Evolutionary conservation across 2,113 vertebrate species (phyloP).

Genomic region (Lampris incognitus): DNA sequence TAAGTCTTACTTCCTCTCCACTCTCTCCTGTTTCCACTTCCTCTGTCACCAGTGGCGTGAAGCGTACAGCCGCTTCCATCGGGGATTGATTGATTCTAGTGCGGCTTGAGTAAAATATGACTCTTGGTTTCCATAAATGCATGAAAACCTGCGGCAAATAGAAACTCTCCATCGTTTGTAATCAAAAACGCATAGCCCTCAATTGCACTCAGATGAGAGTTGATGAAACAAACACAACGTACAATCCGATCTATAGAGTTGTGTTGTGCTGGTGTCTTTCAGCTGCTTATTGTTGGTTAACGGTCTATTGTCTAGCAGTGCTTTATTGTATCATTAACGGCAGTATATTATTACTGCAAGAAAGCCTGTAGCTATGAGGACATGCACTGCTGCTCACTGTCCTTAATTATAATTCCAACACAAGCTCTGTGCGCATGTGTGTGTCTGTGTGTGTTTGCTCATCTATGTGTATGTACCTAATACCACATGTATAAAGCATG

Average conservation of each 20-base stretch:
- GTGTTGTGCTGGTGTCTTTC: slow-evolving; percentile 44
- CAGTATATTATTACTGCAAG: slow-evolving; percentile 56
- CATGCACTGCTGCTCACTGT: slow-evolving; percentile 44
- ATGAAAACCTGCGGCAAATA: too few relatives aligned
- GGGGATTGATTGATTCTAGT: too few relatives aligned
- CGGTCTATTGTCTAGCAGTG: slow-evolving; percentile 37
- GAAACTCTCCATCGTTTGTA: too few relatives aligned
- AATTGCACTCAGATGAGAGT: too few relatives aligned
- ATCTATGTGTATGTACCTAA: slow-evolving; percentile 6
- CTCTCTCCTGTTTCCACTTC: too few relatives aligned
- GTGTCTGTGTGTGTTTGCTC: slow-evolving; percentile 46
- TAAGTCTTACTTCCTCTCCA: too few relatives aligned
- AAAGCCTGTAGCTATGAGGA: slow-evolving; percentile 66
- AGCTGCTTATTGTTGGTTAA: slow-evolving; percentile 2
- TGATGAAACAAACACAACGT: not conserved
- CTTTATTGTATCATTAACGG: slow-evolving; percentile 57
- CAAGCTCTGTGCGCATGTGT: slow-evolving; percentile 55
- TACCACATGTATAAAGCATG: slow-evolving; percentile 25
- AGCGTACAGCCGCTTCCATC: too few relatives aligned
- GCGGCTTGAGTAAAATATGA: too few relatives aligned
- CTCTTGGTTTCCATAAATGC: too few relatives aligned
- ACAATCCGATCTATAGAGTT: slow-evolving; percentile 3
- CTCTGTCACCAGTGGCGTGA: too few relatives aligned
- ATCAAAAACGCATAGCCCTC: too few relatives aligned
- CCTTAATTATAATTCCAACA: slow-evolving; percentile 67